A percentile compares a stretch with the other conserved stretches of the same genome.
phyloP scores from a whole-genome alignment of 92 coral and sea anemone genomes.

The Zoanthus sansibaricus region DNA sequence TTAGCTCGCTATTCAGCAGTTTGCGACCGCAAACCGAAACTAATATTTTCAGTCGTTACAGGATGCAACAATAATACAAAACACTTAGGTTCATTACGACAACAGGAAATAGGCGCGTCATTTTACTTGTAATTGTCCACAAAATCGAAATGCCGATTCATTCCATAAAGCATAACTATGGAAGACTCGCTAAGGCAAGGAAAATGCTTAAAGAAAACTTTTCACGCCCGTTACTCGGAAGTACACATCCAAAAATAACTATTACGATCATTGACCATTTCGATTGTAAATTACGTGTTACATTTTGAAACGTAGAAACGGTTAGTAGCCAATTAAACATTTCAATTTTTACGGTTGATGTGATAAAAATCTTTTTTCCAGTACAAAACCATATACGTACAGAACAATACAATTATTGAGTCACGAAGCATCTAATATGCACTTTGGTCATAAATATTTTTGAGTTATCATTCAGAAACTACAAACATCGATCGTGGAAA shows the following conservation, averaged over 20 bases:
- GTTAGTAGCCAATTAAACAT: neutral
- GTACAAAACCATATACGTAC: neutral
- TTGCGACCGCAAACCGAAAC: neutral
- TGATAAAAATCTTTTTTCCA: constrained; percentile 11
- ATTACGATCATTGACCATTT: neutral
- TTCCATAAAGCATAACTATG: neutral
- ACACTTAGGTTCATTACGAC: constrained; percentile 3
- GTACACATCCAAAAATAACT: neutral
- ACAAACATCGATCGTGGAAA: neutral
- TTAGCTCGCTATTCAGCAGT: neutral
- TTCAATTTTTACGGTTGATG: neutral
- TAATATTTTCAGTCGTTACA: neutral
- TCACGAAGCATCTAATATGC: constrained; percentile 8
- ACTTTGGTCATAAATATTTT: neutral
- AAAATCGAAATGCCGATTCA: constrained; percentile 30
- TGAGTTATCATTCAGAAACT: neutral
- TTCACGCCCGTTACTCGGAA: too few species aligned
- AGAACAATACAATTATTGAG: neutral
- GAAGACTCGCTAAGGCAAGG: neutral
- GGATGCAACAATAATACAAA: constrained; percentile 4
- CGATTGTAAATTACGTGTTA: neutral
- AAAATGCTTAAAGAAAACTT: too few species aligned
- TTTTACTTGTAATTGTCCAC: constrained; percentile 10
- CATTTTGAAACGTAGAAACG: neutral
- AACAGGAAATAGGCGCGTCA: constrained; percentile 52